These are phyloP conservation scores for Xestia c-nigrum DNA, from an alignment of 2,888 invertebrate genomes.

Conservation along the genomic window DNA sequence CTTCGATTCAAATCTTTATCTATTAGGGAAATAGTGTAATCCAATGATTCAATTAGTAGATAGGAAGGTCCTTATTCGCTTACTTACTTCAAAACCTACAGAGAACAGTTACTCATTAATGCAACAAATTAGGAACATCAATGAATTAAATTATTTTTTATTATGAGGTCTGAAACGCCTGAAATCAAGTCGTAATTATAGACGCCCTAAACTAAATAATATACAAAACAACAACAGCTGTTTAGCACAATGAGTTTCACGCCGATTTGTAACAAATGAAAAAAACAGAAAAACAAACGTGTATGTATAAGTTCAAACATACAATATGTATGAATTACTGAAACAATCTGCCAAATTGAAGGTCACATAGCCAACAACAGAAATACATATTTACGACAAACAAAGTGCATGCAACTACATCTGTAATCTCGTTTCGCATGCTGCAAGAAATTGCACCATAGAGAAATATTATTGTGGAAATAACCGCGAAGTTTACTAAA, in stretches of 20 bases:
- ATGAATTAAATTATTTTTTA: not conserved
- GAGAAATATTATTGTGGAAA: slow-evolving; percentile 45
- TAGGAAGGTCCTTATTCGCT: not conserved
- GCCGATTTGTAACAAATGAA: not conserved
- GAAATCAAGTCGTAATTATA: not conserved
- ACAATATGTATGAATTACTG: not conserved
- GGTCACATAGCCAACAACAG: not conserved
- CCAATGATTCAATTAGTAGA: not conserved
- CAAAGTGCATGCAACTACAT: slow-evolving; percentile 6
- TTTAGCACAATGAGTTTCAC: too few relatives aligned
- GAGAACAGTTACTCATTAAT: not conserved
- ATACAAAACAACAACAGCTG: not conserved
- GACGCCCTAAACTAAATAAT: not conserved
- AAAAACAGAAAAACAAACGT: not conserved
- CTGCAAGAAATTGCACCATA: slow-evolving; percentile 39
- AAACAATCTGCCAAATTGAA: slow-evolving; percentile 7
- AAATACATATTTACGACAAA: not conserved
- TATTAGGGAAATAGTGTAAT: slow-evolving; percentile 10
- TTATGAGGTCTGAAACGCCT: not conserved
- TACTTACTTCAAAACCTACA: not conserved
- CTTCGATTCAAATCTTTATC: slow-evolving; percentile 2
- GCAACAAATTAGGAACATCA: not conserved
- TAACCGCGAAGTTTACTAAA: slow-evolving; percentile 33
- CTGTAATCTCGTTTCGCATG: not conserved
- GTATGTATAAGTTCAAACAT: not conserved